Evolutionary conservation across 2,888 invertebrate genomes (phyloP).

Genomic region (Erebia epiphron): DNA sequence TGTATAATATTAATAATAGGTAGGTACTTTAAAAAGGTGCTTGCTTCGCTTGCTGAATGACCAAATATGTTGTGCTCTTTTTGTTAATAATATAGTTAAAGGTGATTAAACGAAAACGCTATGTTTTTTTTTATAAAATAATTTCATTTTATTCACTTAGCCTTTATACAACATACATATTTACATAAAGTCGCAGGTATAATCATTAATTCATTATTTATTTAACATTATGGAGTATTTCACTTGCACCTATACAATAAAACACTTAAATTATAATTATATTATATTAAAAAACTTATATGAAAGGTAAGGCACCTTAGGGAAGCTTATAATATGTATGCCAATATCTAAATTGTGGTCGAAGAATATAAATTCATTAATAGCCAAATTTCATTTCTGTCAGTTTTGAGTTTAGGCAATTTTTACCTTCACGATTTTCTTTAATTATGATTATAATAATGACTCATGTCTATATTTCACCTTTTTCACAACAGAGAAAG

Average conservation of each 20-base stretch:
- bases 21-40: no score
- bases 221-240: conserved; percentile 69
- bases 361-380: conserved; percentile 32
- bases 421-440: background rate
- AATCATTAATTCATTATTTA: conserved; percentile 47
- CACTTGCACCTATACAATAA: conserved; percentile 68
- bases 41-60: no score
- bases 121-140: conserved; percentile 72
- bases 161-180: conserved; percentile 73
- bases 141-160: conserved; percentile 72
- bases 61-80: no score
- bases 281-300: conserved; percentile 44
- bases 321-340: conserved; percentile 59
- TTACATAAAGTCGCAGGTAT: conserved; percentile 71
- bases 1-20: no score
- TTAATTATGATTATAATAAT: background rate
- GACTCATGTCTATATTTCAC: background rate
- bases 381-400: no score
- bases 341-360: conserved; percentile 52
- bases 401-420: background rate
- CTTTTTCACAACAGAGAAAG: conserved; percentile 1
- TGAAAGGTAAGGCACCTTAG: conserved; percentile 70
- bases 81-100: no score
- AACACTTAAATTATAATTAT: conserved; percentile 32
- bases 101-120: background rate